These are phyloP conservation scores for Trisateles emortualis DNA, from an alignment of 2,888 invertebrate genomes.

Conservation along the genomic window DNA sequence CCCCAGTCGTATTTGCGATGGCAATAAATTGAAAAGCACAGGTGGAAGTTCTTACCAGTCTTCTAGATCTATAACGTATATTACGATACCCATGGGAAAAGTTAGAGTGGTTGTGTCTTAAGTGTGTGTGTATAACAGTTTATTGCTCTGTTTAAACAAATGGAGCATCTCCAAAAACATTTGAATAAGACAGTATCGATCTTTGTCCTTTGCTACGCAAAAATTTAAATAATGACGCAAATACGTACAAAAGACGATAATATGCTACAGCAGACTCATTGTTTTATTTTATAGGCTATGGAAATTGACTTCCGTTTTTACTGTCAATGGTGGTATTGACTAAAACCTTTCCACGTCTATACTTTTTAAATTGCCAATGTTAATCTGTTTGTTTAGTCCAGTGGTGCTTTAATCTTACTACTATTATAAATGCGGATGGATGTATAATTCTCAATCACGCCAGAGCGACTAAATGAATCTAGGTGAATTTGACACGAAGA, in stretches of 20 bases:
- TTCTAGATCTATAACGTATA: conserved; percentile 1
- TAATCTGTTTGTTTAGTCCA: too few relatives aligned
- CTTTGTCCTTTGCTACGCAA: background rate
- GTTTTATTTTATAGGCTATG: background rate
- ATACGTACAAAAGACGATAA: background rate
- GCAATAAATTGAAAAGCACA: conserved; percentile 13
- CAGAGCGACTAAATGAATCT: too few relatives aligned
- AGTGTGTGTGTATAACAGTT: too few relatives aligned
- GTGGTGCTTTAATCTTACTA: too few relatives aligned
- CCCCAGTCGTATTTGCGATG: background rate
- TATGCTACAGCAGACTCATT: background rate
- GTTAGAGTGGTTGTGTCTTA: background rate
- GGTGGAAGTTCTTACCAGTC: conserved; percentile 5
- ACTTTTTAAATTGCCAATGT: too few relatives aligned
- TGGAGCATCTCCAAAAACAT: background rate
- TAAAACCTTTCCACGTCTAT: background rate
- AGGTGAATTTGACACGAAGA: too few relatives aligned
- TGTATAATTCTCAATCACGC: too few relatives aligned
- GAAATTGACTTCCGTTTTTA: background rate
- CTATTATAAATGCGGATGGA: too few relatives aligned
- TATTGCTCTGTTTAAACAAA: too few relatives aligned
- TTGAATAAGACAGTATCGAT: background rate
- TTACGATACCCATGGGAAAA: conserved; percentile 9
- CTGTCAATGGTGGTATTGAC: background rate
- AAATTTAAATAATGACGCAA: background rate